Base-by-base conservation (phyloP, 1,140 invertebrate genomes). In the Trigoniulus corallinus region DNA sequence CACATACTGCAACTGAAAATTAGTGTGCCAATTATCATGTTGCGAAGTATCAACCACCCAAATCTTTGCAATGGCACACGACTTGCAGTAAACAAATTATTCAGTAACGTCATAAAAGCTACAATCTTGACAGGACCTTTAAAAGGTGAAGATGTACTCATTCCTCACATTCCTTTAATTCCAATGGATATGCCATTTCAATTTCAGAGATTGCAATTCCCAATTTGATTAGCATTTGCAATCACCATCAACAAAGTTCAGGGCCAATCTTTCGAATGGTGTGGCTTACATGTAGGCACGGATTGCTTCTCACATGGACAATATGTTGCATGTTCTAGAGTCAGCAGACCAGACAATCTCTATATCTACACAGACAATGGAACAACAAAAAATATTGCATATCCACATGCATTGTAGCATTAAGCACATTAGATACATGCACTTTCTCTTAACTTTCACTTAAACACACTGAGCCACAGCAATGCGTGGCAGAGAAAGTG, bases 1-100 rank as follows among this genome's bases (percentile, higher is more conserved):
- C n/a, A n/a, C n/a, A 1, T 26, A 54, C 39, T 54, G 34, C 18
- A 43, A 47, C 22, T 56, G 40, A 48, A 53, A 61, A 54, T 57
- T 58, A 41, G 54, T 22, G 26, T 53, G 25, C 12, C 47, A 49
- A 48, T 55, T 26, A 55, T 52, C 23, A 47, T 56, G n/a, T 39
- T 57, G 25, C 21, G 51, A 57, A 54, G 43, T 58, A 27, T 57
- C 21, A 48, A 57, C 26, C 39, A 20, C 15, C 51, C 50, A 37
- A 45, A 52, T 40, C 21, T 44, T 52, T 56, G 50, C 47, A 56
- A 56, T 23, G 46, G 27, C 34, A 56, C 51, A 15, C 2, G 51
- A 47, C 25, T 56, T 27, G 26, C 26, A 41, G 43, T 53, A 43
- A 56, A 27, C 44, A 48, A 45, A 22, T 46, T 52, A 42, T 20